Percentiles rank a stretch among this genome's conserved stretches.
Conservation (phyloP, 2,888 invertebrate species). For the Teinopalpus imperialis region DNA sequence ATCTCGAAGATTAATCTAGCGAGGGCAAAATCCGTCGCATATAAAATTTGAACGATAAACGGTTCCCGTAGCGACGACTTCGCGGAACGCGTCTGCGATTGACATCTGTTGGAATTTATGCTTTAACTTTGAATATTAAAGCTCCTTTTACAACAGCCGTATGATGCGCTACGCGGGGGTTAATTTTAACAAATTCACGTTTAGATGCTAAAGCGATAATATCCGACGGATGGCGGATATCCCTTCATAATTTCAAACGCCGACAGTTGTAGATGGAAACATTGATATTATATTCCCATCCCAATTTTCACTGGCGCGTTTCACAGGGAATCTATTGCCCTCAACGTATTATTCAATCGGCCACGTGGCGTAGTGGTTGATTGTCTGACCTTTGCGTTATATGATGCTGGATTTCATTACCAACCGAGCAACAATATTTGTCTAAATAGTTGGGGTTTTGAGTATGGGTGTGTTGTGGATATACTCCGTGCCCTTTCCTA, state of each 20-base stretch:
- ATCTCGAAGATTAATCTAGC: constrained; percentile 52
- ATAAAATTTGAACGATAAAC: constrained; percentile 54
- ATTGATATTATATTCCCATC: constrained; percentile 37
- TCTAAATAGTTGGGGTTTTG: no score
- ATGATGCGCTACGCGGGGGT: constrained; percentile 33
- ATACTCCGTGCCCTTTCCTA: no score
- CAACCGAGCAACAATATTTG: no score
- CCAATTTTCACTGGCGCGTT: not conserved
- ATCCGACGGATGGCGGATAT: constrained; percentile 40
- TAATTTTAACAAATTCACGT: constrained; percentile 51
- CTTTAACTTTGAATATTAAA: constrained; percentile 13
- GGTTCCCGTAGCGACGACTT: constrained; percentile 40
- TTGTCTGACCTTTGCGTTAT: no score
- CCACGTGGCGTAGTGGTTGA: no score
- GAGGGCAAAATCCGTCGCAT: constrained; percentile 46
- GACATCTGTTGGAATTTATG: constrained; percentile 8
- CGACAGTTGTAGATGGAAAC: constrained; percentile 42
- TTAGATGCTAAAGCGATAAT: constrained; percentile 40
- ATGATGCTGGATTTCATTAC: no score
- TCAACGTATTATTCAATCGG: not conserved
- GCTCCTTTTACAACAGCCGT: constrained; percentile 14
- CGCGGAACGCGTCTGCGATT: constrained; percentile 24
- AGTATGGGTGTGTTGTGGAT: no score
- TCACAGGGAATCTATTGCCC: not conserved
- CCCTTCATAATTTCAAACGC: constrained; percentile 50